Base-by-base conservation (phyloP, 2,888 invertebrate species). In the Xylota segnis region DNA sequence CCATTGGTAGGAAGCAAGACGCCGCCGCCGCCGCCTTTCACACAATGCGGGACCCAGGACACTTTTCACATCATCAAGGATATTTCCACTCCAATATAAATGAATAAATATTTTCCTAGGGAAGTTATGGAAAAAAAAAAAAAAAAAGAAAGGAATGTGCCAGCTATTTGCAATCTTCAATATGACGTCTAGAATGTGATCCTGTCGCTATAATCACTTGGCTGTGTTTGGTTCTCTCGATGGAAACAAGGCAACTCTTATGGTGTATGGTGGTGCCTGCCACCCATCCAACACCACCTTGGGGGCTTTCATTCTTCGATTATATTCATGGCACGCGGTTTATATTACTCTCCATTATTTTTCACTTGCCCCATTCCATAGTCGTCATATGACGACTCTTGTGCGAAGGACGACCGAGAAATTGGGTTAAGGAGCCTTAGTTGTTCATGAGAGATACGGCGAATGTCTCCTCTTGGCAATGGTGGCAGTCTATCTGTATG, bases 321-420 rank as follows among this genome's bases (percentile, higher is more conserved):
- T 75, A 71, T 81, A 81, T 81, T 84, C 81, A 56, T 56, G 71
- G 81, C 84, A 84, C 81, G 81, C 81, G 75, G 75, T 71, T 81
- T 81, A 76, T 75, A 84, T 81, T 81, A 84, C 52, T 76, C 75
- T 47, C 45, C 75, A 71, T 84, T 83, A 83, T 83, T 74, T 78
- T 78, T 54, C 78, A 78, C 61, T 78, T 70, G 45, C 43, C 70
- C 10, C 68, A 61, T 52, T 16, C 40, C 59, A 6, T 18, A 23
- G 23, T 27, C 18, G 18, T 12, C 23, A 23, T 59, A 43, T 66
- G 77, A 63, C 27, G 50, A 5, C 18, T 9, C 4, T 37, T 10
- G 37, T 10, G 5, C 37, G 45, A 78, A 78, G 77, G 78, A 78
- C 78, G 61, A 27, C 7, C 14, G 50, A n/a, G n/a, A 54, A 78